These are phyloP conservation scores for Tribolium madens DNA, from an alignment of 1,140 invertebrate species.

Conservation along the genomic window DNA sequence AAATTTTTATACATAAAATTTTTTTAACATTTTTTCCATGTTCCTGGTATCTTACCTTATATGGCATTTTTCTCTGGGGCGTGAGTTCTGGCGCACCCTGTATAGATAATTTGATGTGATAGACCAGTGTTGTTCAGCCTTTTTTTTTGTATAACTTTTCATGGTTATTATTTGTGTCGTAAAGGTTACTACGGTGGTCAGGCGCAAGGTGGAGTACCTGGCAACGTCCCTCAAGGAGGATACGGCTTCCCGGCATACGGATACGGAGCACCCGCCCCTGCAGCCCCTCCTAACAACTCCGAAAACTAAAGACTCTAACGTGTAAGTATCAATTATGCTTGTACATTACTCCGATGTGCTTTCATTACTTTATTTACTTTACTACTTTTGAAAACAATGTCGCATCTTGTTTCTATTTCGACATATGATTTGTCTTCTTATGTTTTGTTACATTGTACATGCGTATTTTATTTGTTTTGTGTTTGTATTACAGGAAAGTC, in stretches of 20 bases:
- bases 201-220: slow-evolving; percentile 55
- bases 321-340: slow-evolving; percentile 41
- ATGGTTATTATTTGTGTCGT: too few species aligned
- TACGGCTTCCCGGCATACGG: slow-evolving; percentile 62
- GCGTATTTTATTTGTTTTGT: slow-evolving; percentile 33
- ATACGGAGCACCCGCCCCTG: slow-evolving; percentile 56
- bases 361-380: slow-evolving; percentile 37
- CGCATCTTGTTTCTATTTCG: slow-evolving; percentile 35
- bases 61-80: too few species aligned
- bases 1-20: too few species aligned
- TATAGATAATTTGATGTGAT: too few species aligned
- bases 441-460: slow-evolving; percentile 40
- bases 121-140: too few species aligned
- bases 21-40: too few species aligned
- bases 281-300: slow-evolving; percentile 43
- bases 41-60: too few species aligned
- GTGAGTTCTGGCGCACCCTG: too few species aligned
- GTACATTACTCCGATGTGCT: slow-evolving; percentile 11
- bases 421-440: slow-evolving; percentile 15
- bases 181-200: slow-evolving; percentile 62
- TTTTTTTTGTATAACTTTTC: too few species aligned
- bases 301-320: slow-evolving; percentile 52
- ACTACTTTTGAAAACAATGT: slow-evolving; percentile 53
- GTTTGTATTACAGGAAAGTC: slow-evolving; percentile 50
- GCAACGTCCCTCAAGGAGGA: slow-evolving; percentile 58